Base-by-base conservation (phyloP, 2,888 invertebrate species). In the Pristionchus arcanus region DNA sequence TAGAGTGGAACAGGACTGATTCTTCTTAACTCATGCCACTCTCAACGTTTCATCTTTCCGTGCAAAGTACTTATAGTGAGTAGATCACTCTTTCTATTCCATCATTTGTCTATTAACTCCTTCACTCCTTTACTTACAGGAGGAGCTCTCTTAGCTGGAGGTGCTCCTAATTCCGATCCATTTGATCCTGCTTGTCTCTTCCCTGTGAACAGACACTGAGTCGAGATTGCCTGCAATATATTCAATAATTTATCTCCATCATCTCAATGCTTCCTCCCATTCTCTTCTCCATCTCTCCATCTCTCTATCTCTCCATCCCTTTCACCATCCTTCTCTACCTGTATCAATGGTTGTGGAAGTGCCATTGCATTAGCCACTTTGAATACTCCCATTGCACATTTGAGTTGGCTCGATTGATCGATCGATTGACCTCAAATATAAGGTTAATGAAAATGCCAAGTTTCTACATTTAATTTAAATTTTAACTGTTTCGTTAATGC, bases 161-260 rank as follows among this genome's bases (percentile, higher is more conserved):
- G 89, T 5, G 88, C 88, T 28, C 89, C 89, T 25, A 81, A n/a
- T 13, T 89, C 89, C 3, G 68, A 31, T 89, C 89, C 89, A 89
- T 89, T 89, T 25, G 89, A 34, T 68, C 53, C 53, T 3, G 84
- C 53, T 53, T n/a, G 13, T 42, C 86, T 53, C 53, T 86, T 86
- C 15, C 31, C 28, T 4, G 86, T 63, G 86, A 89, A 89, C 15
- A 89, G 77, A 25, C 55, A 25, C 19, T n/a, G n/a, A 7, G 55
- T n/a, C 4, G 77, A 28, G 5, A 89, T 63, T 28, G 89, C 89
- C 89, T 89, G 71, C 42, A 87, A 68, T 7, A 66, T 13, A 68
- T 68, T 15, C 15, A 68, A 28, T 68, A n/a, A n/a, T n/a, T n/a
- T 5, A 68, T 68, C 25, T 28, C 25, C n/a, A 28, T 15, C 19